Evolutionary conservation across 2,113 vertebrate species (phyloP).

Genomic region (Rutilus rutilus): DNA sequence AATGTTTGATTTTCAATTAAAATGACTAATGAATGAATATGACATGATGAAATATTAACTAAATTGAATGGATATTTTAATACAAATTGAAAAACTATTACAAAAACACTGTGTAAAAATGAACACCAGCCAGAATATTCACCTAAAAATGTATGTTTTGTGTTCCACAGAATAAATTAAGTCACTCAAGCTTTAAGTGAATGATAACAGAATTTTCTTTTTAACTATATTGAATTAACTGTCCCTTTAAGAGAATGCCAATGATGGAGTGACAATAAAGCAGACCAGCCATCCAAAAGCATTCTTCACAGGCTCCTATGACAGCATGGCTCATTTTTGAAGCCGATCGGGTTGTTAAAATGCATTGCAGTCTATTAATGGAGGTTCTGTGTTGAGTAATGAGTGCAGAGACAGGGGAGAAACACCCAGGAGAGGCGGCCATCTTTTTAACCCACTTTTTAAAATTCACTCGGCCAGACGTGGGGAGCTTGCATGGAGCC

Average conservation of each 20-base stretch:
- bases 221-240: neutral
- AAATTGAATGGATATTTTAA: neutral
- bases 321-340: constrained; percentile 38
- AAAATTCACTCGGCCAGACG: constrained; percentile 35
- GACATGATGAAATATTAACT: neutral
- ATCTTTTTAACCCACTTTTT: constrained; percentile 57
- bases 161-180: neutral
- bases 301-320: constrained; percentile 6
- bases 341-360: neutral
- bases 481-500: constrained; percentile 23
- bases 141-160: neutral
- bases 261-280: constrained; percentile 22
- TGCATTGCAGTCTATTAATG: constrained; percentile 41
- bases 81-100: neutral
- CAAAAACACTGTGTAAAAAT: neutral
- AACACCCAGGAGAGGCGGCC: constrained; percentile 36
- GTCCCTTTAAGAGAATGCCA: constrained; percentile 3
- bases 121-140: neutral
- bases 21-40: neutral
- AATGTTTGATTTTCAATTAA: neutral
- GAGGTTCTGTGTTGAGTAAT: constrained; percentile 51
- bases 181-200: neutral
- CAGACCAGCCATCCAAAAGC: constrained; percentile 23
- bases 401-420: constrained; percentile 39
- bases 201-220: neutral